Base-by-base conservation (phyloP, 2,113 vertebrate species). In the Hippocampus abdominalis region DNA sequence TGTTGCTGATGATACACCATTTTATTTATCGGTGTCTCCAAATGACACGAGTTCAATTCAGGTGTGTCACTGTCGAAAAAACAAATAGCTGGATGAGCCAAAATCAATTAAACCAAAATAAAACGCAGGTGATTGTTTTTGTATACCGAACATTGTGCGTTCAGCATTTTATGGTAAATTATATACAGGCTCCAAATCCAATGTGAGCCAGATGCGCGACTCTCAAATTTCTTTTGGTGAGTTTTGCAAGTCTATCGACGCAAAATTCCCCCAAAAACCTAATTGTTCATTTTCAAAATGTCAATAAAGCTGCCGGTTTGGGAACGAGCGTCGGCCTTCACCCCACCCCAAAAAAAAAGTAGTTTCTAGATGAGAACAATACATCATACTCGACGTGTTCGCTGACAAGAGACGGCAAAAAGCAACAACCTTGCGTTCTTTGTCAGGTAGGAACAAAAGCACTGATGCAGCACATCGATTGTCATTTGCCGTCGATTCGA, bases 381-480 rank as follows among this genome's bases (percentile, higher is more conserved):
- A 61, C 59, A 61, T 61, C 59, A 61, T 39, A 61, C 16, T 61
- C 29, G 21, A 32, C 59, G 21, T 61, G 27, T 61, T 61, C 2
- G 16, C 59, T 61, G 59, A 61, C 29, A 61, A 32, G 59, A 10
- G 16, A 29, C 29, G 18, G 59, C 59, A 20, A 61, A 60, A 61
- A 29, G 42, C 29, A 61, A 57, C 23, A 57, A 13, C 54, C 23
- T 25, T 25, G 23, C 27, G 23, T 57, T 57, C 51, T 54, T 57
- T 57, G 54, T 13, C n/a, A 57, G 54, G 54, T 57, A 13, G 54
- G 23, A 57, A 57, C 54, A 57, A 57, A 57, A 57, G 54, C 54
- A 25, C 54, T 27, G 54, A 27, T 57, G 11, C 25, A 27, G 54
- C 54, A 57, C 54, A 25, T 57, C 54, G 27, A 25, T 57, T 57